Conservation (phyloP, 2,113 vertebrate genomes). For the Anguilla rostrata region DNA sequence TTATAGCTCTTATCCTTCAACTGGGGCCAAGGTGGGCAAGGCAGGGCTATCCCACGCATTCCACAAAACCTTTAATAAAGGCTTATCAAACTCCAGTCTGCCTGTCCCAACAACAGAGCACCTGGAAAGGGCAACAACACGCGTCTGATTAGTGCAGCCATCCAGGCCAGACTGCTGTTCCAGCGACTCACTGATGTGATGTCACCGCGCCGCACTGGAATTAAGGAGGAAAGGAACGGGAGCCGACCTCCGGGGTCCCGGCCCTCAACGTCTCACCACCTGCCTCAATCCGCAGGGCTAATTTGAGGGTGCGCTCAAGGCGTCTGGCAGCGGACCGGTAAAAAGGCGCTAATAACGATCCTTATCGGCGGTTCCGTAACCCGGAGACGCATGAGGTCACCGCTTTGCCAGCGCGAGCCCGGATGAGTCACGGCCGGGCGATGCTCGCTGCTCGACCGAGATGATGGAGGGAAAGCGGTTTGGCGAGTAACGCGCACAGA, state of each 20-base stretch:
- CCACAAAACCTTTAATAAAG: constrained; percentile 67
- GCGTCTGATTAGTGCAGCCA: constrained; percentile 49
- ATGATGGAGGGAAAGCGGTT: not conserved
- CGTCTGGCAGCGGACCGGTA: constrained; percentile 46
- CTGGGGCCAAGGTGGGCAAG: constrained; percentile 37
- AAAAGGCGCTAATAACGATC: constrained; percentile 56
- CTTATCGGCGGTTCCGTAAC: constrained; percentile 50
- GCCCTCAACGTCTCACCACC: constrained; percentile 57
- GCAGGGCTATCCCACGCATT: constrained; percentile 41
- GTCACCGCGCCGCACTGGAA: constrained; percentile 51
- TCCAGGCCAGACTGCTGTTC: constrained; percentile 62
- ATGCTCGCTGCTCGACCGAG: not conserved
- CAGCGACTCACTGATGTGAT: constrained; percentile 60
- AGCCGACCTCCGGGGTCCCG: constrained; percentile 36
- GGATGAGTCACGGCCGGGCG: not conserved
- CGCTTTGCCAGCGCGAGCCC: not conserved
- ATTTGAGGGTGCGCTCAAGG: not conserved
- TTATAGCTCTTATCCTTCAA: constrained; percentile 35
- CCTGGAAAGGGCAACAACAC: constrained; percentile 61
- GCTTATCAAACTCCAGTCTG: constrained; percentile 56
- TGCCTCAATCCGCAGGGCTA: constrained; percentile 51
- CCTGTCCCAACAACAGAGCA: constrained; percentile 59
- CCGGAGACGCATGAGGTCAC: not conserved
- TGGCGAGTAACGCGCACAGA: no score
- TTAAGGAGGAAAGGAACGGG: constrained; percentile 61